phyloP scores from a whole-genome alignment of 2,888 invertebrate species.

The Anodontia alba region DNA sequence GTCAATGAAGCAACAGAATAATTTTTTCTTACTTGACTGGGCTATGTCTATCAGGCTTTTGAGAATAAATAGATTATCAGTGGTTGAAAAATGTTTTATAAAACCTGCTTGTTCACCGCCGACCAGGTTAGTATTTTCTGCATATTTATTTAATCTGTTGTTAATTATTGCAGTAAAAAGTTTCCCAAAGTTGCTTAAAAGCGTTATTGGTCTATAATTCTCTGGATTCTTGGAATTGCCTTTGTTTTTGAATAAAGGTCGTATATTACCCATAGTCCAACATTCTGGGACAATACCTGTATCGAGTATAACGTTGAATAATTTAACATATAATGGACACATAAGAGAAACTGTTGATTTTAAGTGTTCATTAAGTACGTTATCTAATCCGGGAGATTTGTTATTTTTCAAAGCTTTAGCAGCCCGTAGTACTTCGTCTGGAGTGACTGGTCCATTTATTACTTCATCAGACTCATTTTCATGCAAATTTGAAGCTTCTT shows the following conservation, averaged over 20 bases:
- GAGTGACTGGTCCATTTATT: background rate
- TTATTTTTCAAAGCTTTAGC: constrained; percentile 14
- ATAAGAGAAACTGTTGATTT: background rate
- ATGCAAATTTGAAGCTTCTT: background rate
- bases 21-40: constrained; percentile 13
- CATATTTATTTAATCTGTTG: constrained; percentile 12
- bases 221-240: background rate
- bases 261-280: constrained; percentile 24
- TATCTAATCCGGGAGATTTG: constrained; percentile 18
- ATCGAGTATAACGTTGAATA: constrained; percentile 4
- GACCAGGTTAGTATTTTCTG: background rate
- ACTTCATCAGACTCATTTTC: background rate
- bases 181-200: constrained; percentile 12
- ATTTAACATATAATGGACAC: constrained; percentile 3
- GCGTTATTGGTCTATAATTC: constrained; percentile 20
- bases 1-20: constrained; percentile 11
- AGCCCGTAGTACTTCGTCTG: background rate
- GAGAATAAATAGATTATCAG: constrained; percentile 1
- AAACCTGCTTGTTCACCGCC: background rate
- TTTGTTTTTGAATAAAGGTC: constrained; percentile 25
- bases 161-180: constrained; percentile 13
- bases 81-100: background rate
- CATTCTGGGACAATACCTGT: constrained; percentile 21
- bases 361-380: constrained; percentile 11
- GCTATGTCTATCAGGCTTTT: constrained; percentile 20